Base-by-base conservation (phyloP, 2,888 invertebrate genomes). In the Lepidonotus clava region DNA sequence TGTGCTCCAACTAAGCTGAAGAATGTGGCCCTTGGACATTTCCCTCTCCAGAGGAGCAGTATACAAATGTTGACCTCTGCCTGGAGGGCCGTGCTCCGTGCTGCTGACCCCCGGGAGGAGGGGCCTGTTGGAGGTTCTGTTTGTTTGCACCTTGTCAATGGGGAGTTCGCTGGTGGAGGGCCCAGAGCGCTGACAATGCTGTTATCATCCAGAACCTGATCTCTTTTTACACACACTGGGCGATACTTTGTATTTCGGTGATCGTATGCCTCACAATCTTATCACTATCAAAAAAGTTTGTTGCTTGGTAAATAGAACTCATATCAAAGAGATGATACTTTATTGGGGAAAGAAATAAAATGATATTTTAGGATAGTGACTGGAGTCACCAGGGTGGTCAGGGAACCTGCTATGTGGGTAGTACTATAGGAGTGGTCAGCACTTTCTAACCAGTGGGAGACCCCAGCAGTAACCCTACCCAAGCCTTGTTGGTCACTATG, bases 141-240 rank as follows among this genome's bases (percentile, higher is more conserved):
- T 71, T 71, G 71, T 71, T 71, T 71, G 71, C 71, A 71, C 71
- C 71, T 38, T 71, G 34, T 71, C 71, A 36, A 36, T 36, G 38
- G 71, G 71, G 1, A n/a, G n/a, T n/a, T n/a, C n/a, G n/a, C n/a
- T n/a, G n/a, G n/a, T n/a, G n/a, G n/a, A n/a, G n/a, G n/a, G n/a
- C n/a, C n/a, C n/a, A n/a, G n/a, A n/a, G n/a, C n/a, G n/a, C n/a
- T n/a, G n/a, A n/a, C n/a, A n/a, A n/a, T n/a, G n/a, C n/a, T n/a
- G n/a, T n/a, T n/a, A n/a, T n/a, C n/a, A n/a, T n/a, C n/a, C n/a
- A n/a, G n/a, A n/a, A n/a, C n/a, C n/a, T n/a, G n/a, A n/a, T n/a
- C n/a, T n/a, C n/a, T n/a, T n/a, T n/a, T n/a, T n/a, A n/a, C n/a
- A n/a, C n/a, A n/a, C n/a, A n/a, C n/a, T n/a, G n/a, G n/a, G n/a